Evolutionary conservation across 2,113 vertebrate genomes (phyloP), one percentile per base, ranked within the genome.

Genomic region (Hippocampus abdominalis): DNA sequence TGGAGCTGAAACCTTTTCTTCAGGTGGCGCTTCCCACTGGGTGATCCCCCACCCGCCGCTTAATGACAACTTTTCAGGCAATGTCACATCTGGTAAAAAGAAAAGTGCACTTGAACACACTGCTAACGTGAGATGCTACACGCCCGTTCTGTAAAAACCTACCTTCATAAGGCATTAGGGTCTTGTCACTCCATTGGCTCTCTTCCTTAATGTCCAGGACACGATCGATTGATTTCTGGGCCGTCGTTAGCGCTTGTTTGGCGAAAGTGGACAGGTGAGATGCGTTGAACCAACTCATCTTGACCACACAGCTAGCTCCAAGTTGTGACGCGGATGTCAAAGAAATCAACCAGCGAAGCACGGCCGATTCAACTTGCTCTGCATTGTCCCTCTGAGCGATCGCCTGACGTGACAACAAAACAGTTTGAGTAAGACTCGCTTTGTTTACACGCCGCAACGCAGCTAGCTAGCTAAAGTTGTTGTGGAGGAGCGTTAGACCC

Each of bases 201-300:
- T 96, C 97, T 65, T 96, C 95, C 88, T 98, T 91, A 76, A 99
- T 98, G 81, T 99, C 97, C 91, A 99, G 84, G 60, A 99, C 97
- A 71, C 97, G 89, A 86, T 99, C 96, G 79, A 99, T 99, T 63
- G 97, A 99, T 76, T 98, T 98, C 92, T 99, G 97, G 61, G 97
- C 97, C 84, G 94, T 92, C 54, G 96, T 96, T 81, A 99, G 90
- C 73, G 97, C 97, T 92, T 99, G 97, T 88, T 99, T 99, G 63
- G 96, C 96, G 78, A 99, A 99, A 85, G 91, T 98, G 65, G 97
- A 99, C 54, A 99, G 88, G 70, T 99, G 96, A 49, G 96, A 95
- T n/a, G 97, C 90, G 88, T 98, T 98, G 81, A 99, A 98, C 97
- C 97, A 99, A 84, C 96, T 99, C 97, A 98, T 98, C 13, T 75